phyloP scores from a whole-genome alignment of 2,888 invertebrate genomes.

The Thereva nobilitata region DNA sequence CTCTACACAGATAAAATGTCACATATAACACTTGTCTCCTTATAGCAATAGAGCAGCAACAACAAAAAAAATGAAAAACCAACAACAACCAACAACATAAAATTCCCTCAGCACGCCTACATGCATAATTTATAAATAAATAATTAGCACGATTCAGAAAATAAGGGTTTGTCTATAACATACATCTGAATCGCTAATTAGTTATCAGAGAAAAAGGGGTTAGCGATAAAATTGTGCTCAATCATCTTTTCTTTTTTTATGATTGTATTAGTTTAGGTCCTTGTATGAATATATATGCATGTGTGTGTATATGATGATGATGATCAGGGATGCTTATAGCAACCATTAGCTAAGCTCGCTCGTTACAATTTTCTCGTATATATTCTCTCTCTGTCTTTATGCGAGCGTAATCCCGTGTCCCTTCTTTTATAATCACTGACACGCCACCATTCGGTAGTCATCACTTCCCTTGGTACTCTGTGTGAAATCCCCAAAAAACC shows the following conservation, averaged over 20 bases:
- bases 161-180: slow-evolving; percentile 8
- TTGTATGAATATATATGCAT: background rate
- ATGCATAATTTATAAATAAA: slow-evolving; percentile 36
- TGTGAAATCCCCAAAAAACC: slow-evolving; percentile 13
- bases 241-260: slow-evolving; percentile 13
- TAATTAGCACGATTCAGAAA: slow-evolving; percentile 30
- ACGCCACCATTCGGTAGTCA: slow-evolving; percentile 16
- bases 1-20: background rate
- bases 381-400: background rate
- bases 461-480: slow-evolving; percentile 16
- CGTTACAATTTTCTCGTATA: background rate
- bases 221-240: slow-evolving; percentile 29
- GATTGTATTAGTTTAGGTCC: too few relatives aligned
- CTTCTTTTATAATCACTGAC: slow-evolving; percentile 21
- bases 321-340: background rate
- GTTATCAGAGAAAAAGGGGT: slow-evolving; percentile 36
- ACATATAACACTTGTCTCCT: background rate
- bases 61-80: background rate
- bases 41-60: background rate
- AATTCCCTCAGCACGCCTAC: slow-evolving; percentile 13
- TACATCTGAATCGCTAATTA: slow-evolving; percentile 38
- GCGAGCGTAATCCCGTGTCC: slow-evolving; percentile 1
- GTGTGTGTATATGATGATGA: slow-evolving; percentile 19
- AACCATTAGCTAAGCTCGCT: slow-evolving; percentile 27
- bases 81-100: slow-evolving; percentile 2